phyloP scores from a whole-genome alignment of 1,140 invertebrate species.

The Temnothorax longispinosus region DNA sequence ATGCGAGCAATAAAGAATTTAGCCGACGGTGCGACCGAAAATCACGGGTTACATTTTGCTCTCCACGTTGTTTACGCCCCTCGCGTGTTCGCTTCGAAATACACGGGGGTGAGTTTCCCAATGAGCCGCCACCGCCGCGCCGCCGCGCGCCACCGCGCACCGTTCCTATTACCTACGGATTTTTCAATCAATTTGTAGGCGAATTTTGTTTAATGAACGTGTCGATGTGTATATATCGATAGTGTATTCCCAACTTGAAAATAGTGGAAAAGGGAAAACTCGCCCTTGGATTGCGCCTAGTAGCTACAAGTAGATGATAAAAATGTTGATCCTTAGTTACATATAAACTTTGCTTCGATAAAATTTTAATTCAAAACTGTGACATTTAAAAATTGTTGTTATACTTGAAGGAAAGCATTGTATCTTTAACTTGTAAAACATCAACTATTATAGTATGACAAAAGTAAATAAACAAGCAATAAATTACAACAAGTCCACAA shows the following conservation, averaged over 20 bases:
- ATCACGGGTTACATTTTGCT: constrained; percentile 51
- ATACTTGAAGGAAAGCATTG: background rate
- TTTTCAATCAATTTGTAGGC: constrained; percentile 41
- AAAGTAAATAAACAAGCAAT: background rate
- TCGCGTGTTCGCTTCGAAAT: constrained; percentile 25
- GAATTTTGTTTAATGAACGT: constrained; percentile 43
- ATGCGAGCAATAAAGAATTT: constrained; percentile 63
- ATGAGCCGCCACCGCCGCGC: too few relatives aligned
- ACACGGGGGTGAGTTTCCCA: background rate
- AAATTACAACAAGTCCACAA: background rate
- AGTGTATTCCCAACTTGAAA: background rate
- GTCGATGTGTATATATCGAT: constrained; percentile 10
- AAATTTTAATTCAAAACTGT: background rate
- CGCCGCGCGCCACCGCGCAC: background rate
- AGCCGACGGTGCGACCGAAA: constrained; percentile 53
- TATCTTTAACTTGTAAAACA: background rate
- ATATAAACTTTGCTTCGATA: background rate
- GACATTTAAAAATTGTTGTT: background rate
- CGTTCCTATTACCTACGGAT: constrained; percentile 29
- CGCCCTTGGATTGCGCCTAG: background rate
- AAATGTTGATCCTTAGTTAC: background rate
- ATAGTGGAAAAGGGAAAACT: background rate
- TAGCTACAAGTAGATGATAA: background rate
- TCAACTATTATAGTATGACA: background rate
- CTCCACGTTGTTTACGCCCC: constrained; percentile 22